Percentiles rank a stretch among this genome's conserved stretches.
Evolutionary conservation across 2,888 invertebrate species (phyloP).

Genomic region (Junonia oenone): DNA sequence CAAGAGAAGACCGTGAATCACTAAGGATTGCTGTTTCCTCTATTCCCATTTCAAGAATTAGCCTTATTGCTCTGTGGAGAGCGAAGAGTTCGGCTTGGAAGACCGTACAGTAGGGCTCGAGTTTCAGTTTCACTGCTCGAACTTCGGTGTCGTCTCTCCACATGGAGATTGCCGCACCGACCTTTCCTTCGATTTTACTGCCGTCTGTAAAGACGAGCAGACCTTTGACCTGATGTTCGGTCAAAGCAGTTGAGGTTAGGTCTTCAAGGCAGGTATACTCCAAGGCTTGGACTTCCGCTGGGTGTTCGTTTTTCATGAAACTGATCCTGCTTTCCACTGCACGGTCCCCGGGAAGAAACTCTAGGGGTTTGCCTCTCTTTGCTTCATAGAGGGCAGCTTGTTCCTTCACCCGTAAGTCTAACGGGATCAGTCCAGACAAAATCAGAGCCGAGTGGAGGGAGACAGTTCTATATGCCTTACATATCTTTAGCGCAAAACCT

Average conservation of each 20-base stretch:
- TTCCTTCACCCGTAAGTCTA: slow-evolving; percentile 29
- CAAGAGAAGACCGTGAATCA: too few species aligned
- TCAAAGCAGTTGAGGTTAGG: not conserved
- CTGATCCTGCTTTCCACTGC: not conserved
- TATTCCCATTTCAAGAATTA: not conserved
- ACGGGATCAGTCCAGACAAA: slow-evolving; percentile 27
- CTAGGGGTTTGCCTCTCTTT: slow-evolving; percentile 3
- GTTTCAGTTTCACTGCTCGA: not conserved
- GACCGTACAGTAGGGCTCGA: not conserved
- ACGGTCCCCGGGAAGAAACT: not conserved
- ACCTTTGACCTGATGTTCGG: too few species aligned
- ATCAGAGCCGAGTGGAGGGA: slow-evolving; percentile 24
- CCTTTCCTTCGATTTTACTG: not conserved
- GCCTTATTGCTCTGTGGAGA: not conserved
- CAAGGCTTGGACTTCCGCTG: too few species aligned
- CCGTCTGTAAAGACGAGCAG: too few species aligned
- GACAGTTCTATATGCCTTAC: slow-evolving; percentile 22
- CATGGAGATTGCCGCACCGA: not conserved
- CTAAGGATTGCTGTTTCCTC: too few species aligned
- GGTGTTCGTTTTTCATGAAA: too few species aligned
- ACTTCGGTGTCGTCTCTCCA: not conserved
- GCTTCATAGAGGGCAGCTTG: slow-evolving; percentile 11
- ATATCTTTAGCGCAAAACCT: slow-evolving; percentile 21
- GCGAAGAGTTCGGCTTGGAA: not conserved
- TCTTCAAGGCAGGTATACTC: not conserved